Evolutionary conservation across 2,113 vertebrate genomes (phyloP).

Genomic region (Sinocyclocheilus anshuiensis): DNA sequence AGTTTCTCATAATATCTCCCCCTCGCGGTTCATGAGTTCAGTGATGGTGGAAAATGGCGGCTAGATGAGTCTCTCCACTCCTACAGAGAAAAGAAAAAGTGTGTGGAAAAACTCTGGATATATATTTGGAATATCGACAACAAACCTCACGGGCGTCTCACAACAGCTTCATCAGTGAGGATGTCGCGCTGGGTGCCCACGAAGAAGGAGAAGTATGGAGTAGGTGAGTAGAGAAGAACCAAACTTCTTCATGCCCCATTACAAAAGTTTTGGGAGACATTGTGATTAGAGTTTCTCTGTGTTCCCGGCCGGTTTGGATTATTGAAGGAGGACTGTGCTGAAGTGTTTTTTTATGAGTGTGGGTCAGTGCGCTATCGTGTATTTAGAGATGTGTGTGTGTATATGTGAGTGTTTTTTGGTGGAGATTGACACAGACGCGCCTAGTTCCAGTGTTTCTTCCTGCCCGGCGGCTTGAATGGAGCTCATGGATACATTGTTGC

Average conservation of each 20-base stretch:
- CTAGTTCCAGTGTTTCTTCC: conserved; percentile 76
- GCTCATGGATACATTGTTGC: conserved; percentile 36
- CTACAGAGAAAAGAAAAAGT: conserved; percentile 68
- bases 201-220: conserved; percentile 95
- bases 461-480: conserved; percentile 65
- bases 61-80: conserved; percentile 72
- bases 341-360: neutral
- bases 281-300: conserved; percentile 43
- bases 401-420: neutral
- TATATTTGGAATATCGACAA: conserved; percentile 43
- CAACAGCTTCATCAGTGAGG: conserved; percentile 56
- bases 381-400: conserved; percentile 69
- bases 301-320: conserved; percentile 6
- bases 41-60: conserved; percentile 90
- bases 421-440: conserved; percentile 72
- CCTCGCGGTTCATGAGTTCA: conserved; percentile 73
- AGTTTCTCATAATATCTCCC: conserved; percentile 72
- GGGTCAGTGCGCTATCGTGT: conserved; percentile 1
- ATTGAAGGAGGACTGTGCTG: neutral
- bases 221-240: conserved; percentile 81
- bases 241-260: conserved; percentile 60
- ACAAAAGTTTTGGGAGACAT: conserved; percentile 66
- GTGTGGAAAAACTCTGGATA: conserved; percentile 33
- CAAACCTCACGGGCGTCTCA: conserved; percentile 7
- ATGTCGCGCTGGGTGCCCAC: conserved; percentile 98